Base-by-base conservation (phyloP, 2,888 invertebrate species). In the Megalurothrips usitatus region DNA sequence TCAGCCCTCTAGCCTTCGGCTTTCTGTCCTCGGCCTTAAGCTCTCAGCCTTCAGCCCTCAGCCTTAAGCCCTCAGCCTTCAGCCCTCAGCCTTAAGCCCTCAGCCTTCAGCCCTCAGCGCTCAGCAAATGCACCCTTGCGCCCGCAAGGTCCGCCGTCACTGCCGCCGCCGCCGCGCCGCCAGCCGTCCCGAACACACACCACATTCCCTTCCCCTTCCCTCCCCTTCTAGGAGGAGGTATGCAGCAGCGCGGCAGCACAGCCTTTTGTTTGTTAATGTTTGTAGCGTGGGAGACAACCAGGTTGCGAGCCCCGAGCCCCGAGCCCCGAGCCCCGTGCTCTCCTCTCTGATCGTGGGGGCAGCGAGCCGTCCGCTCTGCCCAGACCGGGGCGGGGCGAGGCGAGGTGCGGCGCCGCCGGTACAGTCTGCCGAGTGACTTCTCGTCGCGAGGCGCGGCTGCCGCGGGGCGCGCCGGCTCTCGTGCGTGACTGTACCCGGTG, bases 251-350 rank as follows among this genome's bases (percentile, higher is more conserved):
- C 3, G 8, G 52, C 52, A 52, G 52, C 52, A 52, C 6, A 11
- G 68, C 58, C 58, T 58, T 58, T 58, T 58, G 58, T 58, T 58
- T 58, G 58, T 58, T 58, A 58, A 58, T 58, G 58, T 17, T 58
- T n/a, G 58, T 58, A 58, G 58, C 58, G 58, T 58, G 58, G 58
- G 58, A 58, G 58, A 58, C 58, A 58, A 58, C 58, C 58, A 12
- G 58, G 58, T n/a, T 19, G 58, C n/a, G 58, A 58, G 58, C 58
- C 58, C 14, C 19, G 4, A 12, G 52, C 14, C 3, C 52, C 17
- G 52, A 49, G 52, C 52, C 52, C 14, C 10, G 58, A n/a, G 58
- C 58, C 58, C 12, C 6, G 58, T 19, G 52, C 14, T 17, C 19
- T n/a, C 14, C 34, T 17, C 58, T 58, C 52, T 9, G 49, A 14